Conservation (phyloP, 1,140 invertebrate species). For the Prorops nasuta region DNA sequence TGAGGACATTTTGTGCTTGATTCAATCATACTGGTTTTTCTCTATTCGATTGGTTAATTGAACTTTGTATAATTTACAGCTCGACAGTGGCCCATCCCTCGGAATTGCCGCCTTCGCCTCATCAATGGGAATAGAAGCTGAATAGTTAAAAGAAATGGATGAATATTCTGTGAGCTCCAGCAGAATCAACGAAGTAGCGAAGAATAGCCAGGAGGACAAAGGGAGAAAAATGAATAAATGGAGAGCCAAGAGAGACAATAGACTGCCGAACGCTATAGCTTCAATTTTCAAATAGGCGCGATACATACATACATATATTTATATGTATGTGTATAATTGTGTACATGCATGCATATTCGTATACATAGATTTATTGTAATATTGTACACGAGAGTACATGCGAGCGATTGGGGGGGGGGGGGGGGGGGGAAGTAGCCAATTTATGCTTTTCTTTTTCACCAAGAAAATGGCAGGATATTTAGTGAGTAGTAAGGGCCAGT, state of each 20-base stretch:
- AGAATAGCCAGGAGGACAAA: not conserved
- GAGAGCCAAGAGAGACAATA: constrained; percentile 55
- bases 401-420: too few relatives aligned
- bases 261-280: constrained; percentile 53
- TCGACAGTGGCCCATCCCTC: constrained; percentile 96
- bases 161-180: not conserved
- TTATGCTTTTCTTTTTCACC: too few relatives aligned
- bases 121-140: constrained; percentile 84
- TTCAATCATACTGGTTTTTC: too few relatives aligned
- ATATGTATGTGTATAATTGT: not conserved
- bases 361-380: not conserved
- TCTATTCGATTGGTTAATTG: too few relatives aligned
- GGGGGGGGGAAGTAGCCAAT: too few relatives aligned
- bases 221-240: constrained; percentile 8
- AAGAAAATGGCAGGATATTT: too few relatives aligned
- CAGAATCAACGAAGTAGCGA: too few relatives aligned
- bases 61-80: constrained; percentile 66
- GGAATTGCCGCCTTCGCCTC: constrained; percentile 94
- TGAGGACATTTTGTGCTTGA: not conserved
- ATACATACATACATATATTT: constrained; percentile 3
- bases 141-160: not conserved
- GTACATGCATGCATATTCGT: not conserved
- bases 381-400: too few relatives aligned
- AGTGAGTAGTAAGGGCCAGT: too few relatives aligned
- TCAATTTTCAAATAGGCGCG: constrained; percentile 48